Evolutionary conservation across 2,888 invertebrate genomes (phyloP).

Genomic region (Orthosia cruda): DNA sequence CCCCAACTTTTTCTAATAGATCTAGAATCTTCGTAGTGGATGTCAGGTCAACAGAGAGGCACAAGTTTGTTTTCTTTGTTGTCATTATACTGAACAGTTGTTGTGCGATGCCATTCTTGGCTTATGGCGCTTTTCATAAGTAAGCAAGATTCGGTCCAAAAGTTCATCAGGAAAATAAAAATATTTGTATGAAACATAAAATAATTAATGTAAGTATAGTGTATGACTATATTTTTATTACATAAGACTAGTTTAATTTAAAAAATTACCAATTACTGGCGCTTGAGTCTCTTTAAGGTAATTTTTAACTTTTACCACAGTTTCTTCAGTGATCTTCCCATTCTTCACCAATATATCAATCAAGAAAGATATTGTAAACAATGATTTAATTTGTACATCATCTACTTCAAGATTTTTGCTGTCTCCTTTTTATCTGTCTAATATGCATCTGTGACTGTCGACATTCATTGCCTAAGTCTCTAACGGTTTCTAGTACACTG

Average conservation of each 20-base stretch:
- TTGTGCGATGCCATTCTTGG: constrained; percentile 92
- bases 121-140: constrained; percentile 92
- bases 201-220: too few species aligned
- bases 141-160: constrained; percentile 90
- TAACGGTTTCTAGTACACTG: constrained; percentile 97
- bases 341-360: constrained; percentile 92
- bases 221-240: too few species aligned
- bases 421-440: constrained; percentile 96
- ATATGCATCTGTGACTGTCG: constrained; percentile 95
- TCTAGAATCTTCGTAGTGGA: constrained; percentile 94
- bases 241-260: not conserved
- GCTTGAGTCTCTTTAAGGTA: constrained; percentile 93
- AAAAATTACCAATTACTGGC: constrained; percentile 84
- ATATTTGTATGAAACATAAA: not conserved
- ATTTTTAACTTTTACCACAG: constrained; percentile 91
- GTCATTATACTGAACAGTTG: constrained; percentile 95
- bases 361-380: constrained; percentile 94
- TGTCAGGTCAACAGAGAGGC: constrained; percentile 97
- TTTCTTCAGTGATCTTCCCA: constrained; percentile 92
- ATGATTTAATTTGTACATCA: constrained; percentile 94
- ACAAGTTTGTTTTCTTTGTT: constrained; percentile 96
- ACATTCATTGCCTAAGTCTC: constrained; percentile 93
- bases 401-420: constrained; percentile 93
- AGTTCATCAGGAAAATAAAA: constrained; percentile 72
- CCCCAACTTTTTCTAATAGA: constrained; percentile 95